phyloP scores from a whole-genome alignment of 2,797 vertebrate species.

The Enoplosus armatus region DNA sequence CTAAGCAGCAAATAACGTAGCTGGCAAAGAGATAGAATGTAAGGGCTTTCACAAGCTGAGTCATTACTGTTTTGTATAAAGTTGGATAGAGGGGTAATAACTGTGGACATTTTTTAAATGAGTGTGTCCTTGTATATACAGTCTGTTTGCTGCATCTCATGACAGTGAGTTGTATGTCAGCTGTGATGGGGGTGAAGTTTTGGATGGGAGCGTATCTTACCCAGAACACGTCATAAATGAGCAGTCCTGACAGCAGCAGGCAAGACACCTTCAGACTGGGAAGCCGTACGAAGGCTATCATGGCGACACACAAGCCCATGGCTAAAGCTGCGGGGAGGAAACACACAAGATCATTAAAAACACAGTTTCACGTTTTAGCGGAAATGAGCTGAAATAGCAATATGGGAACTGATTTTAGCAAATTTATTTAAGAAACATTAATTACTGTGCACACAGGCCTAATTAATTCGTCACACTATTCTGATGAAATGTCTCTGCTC shows the following conservation, averaged over 20 bases:
- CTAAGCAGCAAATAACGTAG: neutral
- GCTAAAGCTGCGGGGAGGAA: constrained; percentile 89
- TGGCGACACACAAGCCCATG: constrained; percentile 99
- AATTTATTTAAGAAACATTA: constrained; percentile 30
- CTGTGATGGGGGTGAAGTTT: neutral
- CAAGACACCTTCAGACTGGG: constrained; percentile 99
- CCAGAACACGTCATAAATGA: constrained; percentile 99
- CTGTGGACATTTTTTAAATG: neutral
- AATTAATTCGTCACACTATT: constrained; percentile 34
- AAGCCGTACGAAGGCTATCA: constrained; percentile 99
- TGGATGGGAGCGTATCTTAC: constrained; percentile 83
- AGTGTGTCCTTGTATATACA: neutral
- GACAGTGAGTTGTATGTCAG: neutral
- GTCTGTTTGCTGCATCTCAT: neutral
- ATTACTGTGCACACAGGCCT: constrained; percentile 26
- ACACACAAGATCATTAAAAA: constrained; percentile 21
- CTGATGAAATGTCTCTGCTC: constrained; percentile 2
- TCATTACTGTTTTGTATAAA: neutral
- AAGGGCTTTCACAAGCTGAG: neutral
- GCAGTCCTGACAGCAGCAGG: constrained; percentile 96
- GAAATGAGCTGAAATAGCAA: constrained; percentile 5
- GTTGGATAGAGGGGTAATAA: neutral
- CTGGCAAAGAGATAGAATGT: neutral
- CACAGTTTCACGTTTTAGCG: neutral
- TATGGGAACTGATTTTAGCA: neutral